Evolutionary conservation across 2,113 vertebrate genomes (phyloP).

Genomic region (Empidonax traillii): DNA sequence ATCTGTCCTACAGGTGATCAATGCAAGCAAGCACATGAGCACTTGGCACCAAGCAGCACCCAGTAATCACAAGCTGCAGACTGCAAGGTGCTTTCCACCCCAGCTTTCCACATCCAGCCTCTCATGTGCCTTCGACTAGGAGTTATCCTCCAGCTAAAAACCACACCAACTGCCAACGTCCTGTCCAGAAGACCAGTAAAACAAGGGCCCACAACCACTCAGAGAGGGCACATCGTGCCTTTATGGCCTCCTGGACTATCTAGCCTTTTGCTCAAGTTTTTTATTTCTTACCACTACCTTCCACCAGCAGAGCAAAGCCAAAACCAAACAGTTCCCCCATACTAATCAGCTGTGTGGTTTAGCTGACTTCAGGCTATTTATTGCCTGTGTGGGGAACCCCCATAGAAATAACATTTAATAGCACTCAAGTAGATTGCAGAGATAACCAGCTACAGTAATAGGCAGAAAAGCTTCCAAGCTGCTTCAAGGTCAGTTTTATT

Average conservation of each 20-base stretch:
- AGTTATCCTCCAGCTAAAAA: not conserved
- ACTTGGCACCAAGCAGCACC: not conserved
- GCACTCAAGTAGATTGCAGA: constrained; percentile 27
- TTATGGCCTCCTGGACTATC: not conserved
- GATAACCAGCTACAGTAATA: constrained; percentile 21
- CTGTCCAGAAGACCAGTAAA: not conserved
- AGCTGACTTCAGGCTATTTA: constrained; percentile 44
- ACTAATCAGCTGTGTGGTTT: not conserved
- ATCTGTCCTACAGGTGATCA: constrained; percentile 23
- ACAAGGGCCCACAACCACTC: fast-evolving
- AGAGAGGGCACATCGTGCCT: fast-evolving
- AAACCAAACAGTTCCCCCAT: not conserved
- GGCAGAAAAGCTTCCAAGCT: constrained; percentile 29
- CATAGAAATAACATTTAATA: constrained; percentile 25
- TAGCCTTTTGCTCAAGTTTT: not conserved
- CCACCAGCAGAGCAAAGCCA: not conserved
- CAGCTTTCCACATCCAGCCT: not conserved
- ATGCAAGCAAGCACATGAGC: not conserved
- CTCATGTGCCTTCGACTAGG: not conserved
- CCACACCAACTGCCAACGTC: not conserved
- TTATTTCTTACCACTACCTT: not conserved
- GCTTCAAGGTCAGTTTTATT: not conserved
- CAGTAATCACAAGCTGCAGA: not conserved
- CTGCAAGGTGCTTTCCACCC: constrained; percentile 10
- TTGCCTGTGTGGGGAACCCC: not conserved